These are phyloP conservation scores for Aphelenchoides bicaudatus DNA, from an alignment of 2,888 invertebrate genomes.

Conservation along the genomic window DNA sequence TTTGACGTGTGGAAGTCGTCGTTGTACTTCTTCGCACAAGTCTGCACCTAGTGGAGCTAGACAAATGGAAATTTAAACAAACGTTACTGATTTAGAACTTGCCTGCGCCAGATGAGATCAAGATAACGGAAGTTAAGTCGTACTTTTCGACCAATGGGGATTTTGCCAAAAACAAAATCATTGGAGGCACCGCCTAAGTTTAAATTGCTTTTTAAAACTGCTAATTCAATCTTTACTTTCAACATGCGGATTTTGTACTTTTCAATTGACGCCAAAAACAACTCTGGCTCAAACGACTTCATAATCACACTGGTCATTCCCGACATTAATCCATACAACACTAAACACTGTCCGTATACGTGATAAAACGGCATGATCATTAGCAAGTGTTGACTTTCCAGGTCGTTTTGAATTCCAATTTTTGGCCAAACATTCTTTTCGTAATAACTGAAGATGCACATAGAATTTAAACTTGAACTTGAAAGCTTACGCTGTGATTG, in stretches of 20 bases:
- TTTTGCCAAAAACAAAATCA: constrained; percentile 73
- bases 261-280: constrained; percentile 24
- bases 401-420: background rate
- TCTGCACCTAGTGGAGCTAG: constrained; percentile 52
- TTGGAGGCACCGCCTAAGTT: constrained; percentile 74
- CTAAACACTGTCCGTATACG: constrained; percentile 10
- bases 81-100: too few relatives aligned
- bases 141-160: constrained; percentile 71
- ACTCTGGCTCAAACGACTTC: constrained; percentile 25
- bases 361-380: constrained; percentile 28
- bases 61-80: too few relatives aligned
- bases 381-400: constrained; percentile 18
- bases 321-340: background rate
- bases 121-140: constrained; percentile 72
- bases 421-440: background rate
- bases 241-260: constrained; percentile 32
- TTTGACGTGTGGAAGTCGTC: constrained; percentile 37
- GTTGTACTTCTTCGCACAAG: constrained; percentile 42
- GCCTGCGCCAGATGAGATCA: constrained; percentile 54
- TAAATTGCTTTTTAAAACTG: constrained; percentile 6
- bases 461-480: too few relatives aligned
- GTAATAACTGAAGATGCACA: constrained; percentile 5
- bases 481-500: too few relatives aligned
- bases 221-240: background rate
- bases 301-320: constrained; percentile 20